Percentiles rank a stretch among this genome's conserved stretches.
Conservation (phyloP, 2,113 vertebrate species). For the Boleophthalmus pectinirostris region DNA sequence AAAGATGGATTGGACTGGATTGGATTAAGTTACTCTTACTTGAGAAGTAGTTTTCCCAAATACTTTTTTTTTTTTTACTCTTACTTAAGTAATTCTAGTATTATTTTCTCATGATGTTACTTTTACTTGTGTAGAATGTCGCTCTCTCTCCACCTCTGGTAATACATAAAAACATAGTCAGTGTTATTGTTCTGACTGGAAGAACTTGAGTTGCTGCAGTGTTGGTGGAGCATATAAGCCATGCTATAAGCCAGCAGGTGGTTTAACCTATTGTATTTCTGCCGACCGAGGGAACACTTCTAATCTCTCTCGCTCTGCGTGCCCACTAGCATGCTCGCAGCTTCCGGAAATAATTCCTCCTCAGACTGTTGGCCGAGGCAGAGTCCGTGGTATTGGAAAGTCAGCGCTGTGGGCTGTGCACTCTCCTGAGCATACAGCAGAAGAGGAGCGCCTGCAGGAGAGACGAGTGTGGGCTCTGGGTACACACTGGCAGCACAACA, state of each 20-base stretch:
- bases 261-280: slow-evolving; percentile 68
- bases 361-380: slow-evolving; percentile 68
- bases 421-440: slow-evolving; percentile 52
- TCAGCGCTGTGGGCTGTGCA: slow-evolving; percentile 45
- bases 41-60: no score
- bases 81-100: no score
- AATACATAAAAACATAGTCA: neutral
- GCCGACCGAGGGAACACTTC: slow-evolving; percentile 48
- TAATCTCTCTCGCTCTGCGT: slow-evolving; percentile 52
- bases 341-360: slow-evolving; percentile 71
- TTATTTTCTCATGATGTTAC: no score
- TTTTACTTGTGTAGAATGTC: no score
- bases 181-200: slow-evolving; percentile 42
- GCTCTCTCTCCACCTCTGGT: neutral
- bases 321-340: slow-evolving; percentile 48
- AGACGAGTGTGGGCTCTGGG: slow-evolving; percentile 22
- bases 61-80: no score
- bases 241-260: slow-evolving; percentile 53
- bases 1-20: no score
- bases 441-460: slow-evolving; percentile 42
- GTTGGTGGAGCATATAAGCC: slow-evolving; percentile 25
- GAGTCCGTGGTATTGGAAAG: slow-evolving; percentile 71
- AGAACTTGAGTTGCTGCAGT: slow-evolving; percentile 51
- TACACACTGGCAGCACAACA: slow-evolving; percentile 14
- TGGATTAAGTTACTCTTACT: no score